Evolutionary conservation across 2,113 vertebrate species (phyloP).

Genomic region (Tichodroma muraria): DNA sequence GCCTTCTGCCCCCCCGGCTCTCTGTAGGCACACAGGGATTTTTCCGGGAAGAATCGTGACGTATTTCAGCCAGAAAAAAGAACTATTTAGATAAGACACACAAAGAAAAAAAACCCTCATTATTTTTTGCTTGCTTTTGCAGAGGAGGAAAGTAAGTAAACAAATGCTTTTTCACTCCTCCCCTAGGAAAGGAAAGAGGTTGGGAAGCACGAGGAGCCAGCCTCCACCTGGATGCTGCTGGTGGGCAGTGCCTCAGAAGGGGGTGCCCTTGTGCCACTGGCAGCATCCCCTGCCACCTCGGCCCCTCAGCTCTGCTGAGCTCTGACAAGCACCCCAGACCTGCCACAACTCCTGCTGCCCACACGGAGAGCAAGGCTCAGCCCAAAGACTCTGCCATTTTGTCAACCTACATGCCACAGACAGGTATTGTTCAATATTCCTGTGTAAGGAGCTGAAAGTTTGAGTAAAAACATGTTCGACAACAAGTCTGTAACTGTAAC

Average conservation of each 20-base stretch:
- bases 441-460: not conserved
- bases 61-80: not conserved
- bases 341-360: not conserved
- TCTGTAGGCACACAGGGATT: rapidly evolving
- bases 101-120: rapidly evolving
- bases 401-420: not conserved
- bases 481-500: not conserved
- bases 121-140: not conserved
- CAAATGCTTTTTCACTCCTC: not conserved
- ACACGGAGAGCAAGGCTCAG: not conserved
- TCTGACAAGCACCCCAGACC: not conserved
- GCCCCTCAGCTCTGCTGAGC: not conserved
- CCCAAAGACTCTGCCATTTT: not conserved
- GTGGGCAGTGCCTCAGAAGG: not conserved
- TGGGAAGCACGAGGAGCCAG: not conserved
- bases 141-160: not conserved
- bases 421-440: not conserved
- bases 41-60: not conserved
- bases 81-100: not conserved
- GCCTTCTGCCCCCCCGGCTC: not conserved
- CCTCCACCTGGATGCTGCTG: not conserved
- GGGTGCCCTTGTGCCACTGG: not conserved
- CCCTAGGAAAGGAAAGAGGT: not conserved
- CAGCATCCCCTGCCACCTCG: not conserved
- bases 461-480: not conserved